Evolutionary conservation across 1,140 invertebrate genomes (phyloP), one percentile per base, ranked within the genome.

Genomic region (Samia ricini): DNA sequence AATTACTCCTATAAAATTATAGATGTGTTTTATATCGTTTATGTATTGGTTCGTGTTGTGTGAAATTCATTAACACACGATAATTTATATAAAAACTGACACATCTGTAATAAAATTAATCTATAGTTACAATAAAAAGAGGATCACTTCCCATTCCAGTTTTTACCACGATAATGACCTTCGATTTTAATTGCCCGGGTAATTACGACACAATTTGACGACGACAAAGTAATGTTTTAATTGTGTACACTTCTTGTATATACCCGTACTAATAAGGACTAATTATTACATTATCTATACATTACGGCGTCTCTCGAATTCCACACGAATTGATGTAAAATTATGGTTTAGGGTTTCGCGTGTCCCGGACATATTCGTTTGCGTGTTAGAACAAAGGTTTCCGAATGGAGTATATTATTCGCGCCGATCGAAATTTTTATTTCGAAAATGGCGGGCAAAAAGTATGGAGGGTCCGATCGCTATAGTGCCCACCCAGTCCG

Each of bases 141-240:
- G 64, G 73, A 81, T 81, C 75, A 76, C 66, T 83, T 82, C 77
- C 75, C 77, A 75, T 76, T 85, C 73, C 63, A 77, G 73, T 77
- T 86, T 88, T 85, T 85, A 74, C 69, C 66, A 71, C 68, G 64
- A 64, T 81, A 84, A 85, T 81, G 82, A 82, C 74, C 79, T 82
- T 81, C 80, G 77, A 82, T 80, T 78, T 79, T 85, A 85, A 87
- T 88, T 82, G 66, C 64, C 63, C 56, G 60, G 67, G 66, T 85
- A 88, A 88, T 88, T 85, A 85, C 79, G 71, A 76, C 71, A 81
- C 80, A 85, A 84, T 84, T 86, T 85, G 76, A 76, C 73, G 76
- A 72, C 68, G 66, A 65, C 68, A 63, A 69, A 82, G 80, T 87
- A 88, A 87, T 88, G 84, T 85, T 85, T 87, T 88, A 87, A 88